Conservation (phyloP, 1,140 invertebrate genomes). For the Calliphora vicina region DNA sequence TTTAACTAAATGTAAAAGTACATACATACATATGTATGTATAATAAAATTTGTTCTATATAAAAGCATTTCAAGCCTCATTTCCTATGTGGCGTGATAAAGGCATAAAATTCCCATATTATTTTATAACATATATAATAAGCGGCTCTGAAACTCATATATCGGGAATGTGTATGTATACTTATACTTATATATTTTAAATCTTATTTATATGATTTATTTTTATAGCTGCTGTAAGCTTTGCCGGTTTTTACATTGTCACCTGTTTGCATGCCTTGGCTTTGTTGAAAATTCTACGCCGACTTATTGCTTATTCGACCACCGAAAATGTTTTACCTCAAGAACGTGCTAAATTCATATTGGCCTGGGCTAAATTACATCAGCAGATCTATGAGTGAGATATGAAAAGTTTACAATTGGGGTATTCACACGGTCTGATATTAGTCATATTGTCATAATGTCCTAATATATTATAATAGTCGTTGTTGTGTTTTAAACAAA, state of each 20-base stretch:
- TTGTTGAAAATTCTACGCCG: background rate
- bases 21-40: no score
- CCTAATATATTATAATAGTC: no score
- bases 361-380: background rate
- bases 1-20: no score
- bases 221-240: background rate
- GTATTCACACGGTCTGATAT: no score
- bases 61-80: background rate
- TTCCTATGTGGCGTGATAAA: constrained; percentile 4
- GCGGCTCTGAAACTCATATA: background rate
- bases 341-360: background rate
- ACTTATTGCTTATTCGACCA: background rate
- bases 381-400: background rate
- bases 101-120: background rate
- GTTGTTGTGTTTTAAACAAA: no score
- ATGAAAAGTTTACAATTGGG: no score
- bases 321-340: background rate
- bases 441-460: no score
- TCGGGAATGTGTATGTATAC: background rate
- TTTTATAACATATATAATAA: background rate
- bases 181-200: background rate
- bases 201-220: no score
- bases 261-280: background rate
- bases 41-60: background rate
- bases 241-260: background rate